Conservation (phyloP, 2,113 vertebrate genomes). For the Pagrus major region DNA sequence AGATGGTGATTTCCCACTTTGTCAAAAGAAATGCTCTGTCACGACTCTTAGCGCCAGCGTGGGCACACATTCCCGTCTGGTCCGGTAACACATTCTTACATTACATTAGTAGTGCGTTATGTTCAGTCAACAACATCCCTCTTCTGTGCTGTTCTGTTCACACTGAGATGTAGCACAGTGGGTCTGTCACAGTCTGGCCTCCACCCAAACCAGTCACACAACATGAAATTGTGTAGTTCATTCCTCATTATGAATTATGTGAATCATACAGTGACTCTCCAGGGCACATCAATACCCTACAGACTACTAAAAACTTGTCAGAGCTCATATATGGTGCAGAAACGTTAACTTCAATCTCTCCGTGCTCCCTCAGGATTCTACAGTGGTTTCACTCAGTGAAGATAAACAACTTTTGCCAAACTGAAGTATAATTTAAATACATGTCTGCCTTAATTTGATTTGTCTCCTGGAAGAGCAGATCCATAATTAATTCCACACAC, state of each 20-base stretch:
- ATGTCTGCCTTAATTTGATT: constrained; percentile 68
- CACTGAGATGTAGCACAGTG: constrained; percentile 65
- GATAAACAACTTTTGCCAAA: constrained; percentile 88
- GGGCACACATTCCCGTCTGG: constrained; percentile 84
- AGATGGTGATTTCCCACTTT: constrained; percentile 84
- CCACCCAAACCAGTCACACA: constrained; percentile 83
- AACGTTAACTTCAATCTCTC: constrained; percentile 84
- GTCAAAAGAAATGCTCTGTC: constrained; percentile 81
- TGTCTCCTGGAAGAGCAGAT: constrained; percentile 40
- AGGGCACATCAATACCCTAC: constrained; percentile 10
- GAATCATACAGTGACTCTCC: constrained; percentile 51
- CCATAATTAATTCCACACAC: constrained; percentile 17
- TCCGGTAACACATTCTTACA: constrained; percentile 80
- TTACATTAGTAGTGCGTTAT: constrained; percentile 76
- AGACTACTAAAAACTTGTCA: constrained; percentile 42
- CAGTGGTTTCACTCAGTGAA: constrained; percentile 82
- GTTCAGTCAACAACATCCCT: constrained; percentile 84
- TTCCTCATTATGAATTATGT: constrained; percentile 58
- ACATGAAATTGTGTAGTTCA: constrained; percentile 50
- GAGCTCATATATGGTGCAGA: constrained; percentile 78
- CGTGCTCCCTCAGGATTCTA: constrained; percentile 54
- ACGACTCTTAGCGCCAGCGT: constrained; percentile 85
- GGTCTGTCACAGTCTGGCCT: constrained; percentile 84
- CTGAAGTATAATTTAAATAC: constrained; percentile 84
- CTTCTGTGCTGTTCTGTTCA: constrained; percentile 71